These are phyloP conservation scores for Heliconius aoede DNA, from an alignment of 2,888 invertebrate genomes.

Conservation along the genomic window DNA sequence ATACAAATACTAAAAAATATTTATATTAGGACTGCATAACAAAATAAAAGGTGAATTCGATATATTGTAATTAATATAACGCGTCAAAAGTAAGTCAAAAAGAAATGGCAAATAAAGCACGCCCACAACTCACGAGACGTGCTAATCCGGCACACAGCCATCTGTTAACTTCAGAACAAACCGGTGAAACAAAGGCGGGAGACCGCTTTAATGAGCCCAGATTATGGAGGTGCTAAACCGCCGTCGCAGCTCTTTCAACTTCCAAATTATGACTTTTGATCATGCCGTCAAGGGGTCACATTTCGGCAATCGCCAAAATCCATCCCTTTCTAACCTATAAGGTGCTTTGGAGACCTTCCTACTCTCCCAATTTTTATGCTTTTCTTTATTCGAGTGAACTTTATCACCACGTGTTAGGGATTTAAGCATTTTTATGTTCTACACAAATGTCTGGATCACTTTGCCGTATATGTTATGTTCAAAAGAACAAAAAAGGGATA, in stretches of 20 bases:
- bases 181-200: slow-evolving; percentile 81
- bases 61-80: slow-evolving; percentile 39
- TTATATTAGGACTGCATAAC: not conserved
- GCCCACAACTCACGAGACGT: slow-evolving; percentile 61
- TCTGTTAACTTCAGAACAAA: slow-evolving; percentile 79
- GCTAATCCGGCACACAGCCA: slow-evolving; percentile 81
- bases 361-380: slow-evolving; percentile 65
- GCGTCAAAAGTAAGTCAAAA: slow-evolving; percentile 38
- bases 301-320: slow-evolving; percentile 75
- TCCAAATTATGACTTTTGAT: slow-evolving; percentile 79
- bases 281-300: slow-evolving; percentile 74
- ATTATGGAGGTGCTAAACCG: slow-evolving; percentile 83
- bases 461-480: slow-evolving; percentile 80
- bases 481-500: slow-evolving; percentile 71
- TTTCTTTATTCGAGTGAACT: slow-evolving; percentile 64
- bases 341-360: slow-evolving; percentile 67
- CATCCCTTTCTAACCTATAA: slow-evolving; percentile 63
- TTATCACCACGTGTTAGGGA: slow-evolving; percentile 57
- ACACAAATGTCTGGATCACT: slow-evolving; percentile 65
- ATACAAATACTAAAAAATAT: too few species aligned
- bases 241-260: slow-evolving; percentile 79
- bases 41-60: not conserved
- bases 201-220: slow-evolving; percentile 80
- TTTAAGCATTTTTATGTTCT: slow-evolving; percentile 40
- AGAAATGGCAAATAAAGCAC: slow-evolving; percentile 51